Base-by-base conservation (phyloP, 1,140 invertebrate genomes). In the Drusus annulatus region DNA sequence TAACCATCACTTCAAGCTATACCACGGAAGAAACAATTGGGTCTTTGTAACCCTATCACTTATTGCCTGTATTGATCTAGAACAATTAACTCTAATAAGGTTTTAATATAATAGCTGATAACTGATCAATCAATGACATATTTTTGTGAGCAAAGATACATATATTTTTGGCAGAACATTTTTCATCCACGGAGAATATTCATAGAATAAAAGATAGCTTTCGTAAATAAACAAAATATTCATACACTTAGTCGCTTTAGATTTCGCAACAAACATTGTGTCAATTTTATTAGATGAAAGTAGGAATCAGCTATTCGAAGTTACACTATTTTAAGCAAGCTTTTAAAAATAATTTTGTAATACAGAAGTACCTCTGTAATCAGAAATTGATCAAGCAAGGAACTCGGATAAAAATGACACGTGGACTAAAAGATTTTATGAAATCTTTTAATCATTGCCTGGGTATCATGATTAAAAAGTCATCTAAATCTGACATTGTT, bases 91-190 rank as follows among this genome's bases (percentile, higher is more conserved):
- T 51, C 16, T 17, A 45, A 17, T 73, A 54, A 73, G 36, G 36
- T 73, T 73, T 71, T 51, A 69, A 52, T 73, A 23, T 23, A 71
- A 71, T 75, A 75, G 71, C 54, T 13, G 71, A 17, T 75, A 60
- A 58, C 6, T 25, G 31, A 58, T 52, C 71, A n/a, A 75, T 51
- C 71, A 54, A 58, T 31, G 52, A 58, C 23, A 75, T 75, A 75
- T 75, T 75, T 75, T 75, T 75, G 71, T 60, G 19, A 75, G 58
- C 52, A 31, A 75, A 58, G 25, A 75, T n/a, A 75, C 54, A 71
- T 75, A 75, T 75, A 75, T 75, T 75, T 75, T 75, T 75, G 71
- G 71, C 71, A 75, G 52, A 31, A 56, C 52, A 36, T 75, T 71
- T 71, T 71, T 71, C 68, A 71, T 71, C 68, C 68, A 71, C 68